Evolutionary conservation across 2,113 vertebrate species (phyloP).

Genomic region (Bos indicus): DNA sequence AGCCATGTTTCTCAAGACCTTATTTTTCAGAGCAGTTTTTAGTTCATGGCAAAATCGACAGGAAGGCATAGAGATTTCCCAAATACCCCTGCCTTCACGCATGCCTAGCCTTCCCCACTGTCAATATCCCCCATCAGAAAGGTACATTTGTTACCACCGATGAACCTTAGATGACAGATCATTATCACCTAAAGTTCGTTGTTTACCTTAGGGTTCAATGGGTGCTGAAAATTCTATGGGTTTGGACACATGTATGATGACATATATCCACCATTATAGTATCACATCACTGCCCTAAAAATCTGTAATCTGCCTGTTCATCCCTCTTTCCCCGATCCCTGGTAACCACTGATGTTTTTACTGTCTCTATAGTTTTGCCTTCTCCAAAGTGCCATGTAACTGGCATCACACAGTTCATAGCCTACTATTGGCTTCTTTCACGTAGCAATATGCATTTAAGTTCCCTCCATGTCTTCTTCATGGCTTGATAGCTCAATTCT

Average conservation of each 20-base stretch:
- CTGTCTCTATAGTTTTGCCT: too few species aligned
- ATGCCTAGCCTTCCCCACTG: not conserved
- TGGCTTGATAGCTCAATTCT: not conserved
- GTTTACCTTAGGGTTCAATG: not conserved
- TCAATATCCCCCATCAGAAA: too few species aligned
- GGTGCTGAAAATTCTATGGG: not conserved
- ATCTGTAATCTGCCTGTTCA: not conserved
- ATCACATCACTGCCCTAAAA: not conserved
- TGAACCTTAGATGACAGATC: not conserved
- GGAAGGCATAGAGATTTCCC: not conserved
- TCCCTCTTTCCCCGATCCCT: not conserved
- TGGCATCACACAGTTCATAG: not conserved
- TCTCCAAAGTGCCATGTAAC: not conserved
- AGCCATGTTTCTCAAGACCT: not conserved
- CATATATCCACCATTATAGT: not conserved
- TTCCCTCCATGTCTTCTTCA: too few species aligned
- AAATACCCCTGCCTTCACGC: not conserved
- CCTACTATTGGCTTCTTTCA: not conserved
- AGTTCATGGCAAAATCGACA: not conserved
- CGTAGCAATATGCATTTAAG: not conserved
- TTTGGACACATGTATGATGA: not conserved
- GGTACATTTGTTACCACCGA: not conserved
- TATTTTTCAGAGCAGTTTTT: not conserved
- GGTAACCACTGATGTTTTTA: not conserved
- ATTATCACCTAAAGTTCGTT: not conserved